Evolutionary conservation across 2,113 vertebrate species (phyloP), one percentile per base, ranked within the genome.

Genomic region (Actenoides lindsayi): DNA sequence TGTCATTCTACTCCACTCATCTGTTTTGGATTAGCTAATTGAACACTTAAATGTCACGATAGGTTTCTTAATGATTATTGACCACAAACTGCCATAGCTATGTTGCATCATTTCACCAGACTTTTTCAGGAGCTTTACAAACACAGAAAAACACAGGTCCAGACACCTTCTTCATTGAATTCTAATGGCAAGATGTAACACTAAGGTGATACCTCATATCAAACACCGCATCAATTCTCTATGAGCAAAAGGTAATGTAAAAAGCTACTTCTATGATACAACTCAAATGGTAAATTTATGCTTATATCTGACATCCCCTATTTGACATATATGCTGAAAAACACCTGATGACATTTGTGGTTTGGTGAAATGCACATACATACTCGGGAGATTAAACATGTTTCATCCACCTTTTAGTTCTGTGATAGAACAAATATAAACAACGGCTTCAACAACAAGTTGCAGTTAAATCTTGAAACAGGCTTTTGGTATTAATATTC

Each of bases 1-100:
- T 54, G 4, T 6, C 37, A 39, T 28, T 70, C 17, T 70, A 81
- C 17, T 7, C 35, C 24, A 27, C 33, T 64, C 6, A 0, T 16
- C 31, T 23, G 6, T 16, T 87, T 65, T 65, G 19, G 75, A 83
- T 82, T 53, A 87, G 21, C 5, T 11, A 25, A 11, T 1, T 35
- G 25, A 69, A 41, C 5, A 28, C 7, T 46, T 46, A 71, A 39
- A 60, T 33, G 56, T 28, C 15, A 23, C 1, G 0, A 25, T 0
- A 54, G 9, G 11, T 75, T 90, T 20, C 59, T 35, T 48, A 74
- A 41, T 33, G 3, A 51, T 92, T 44, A 57, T 13, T 50, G 30
- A 31, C 48, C 39, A 18, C 39, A 46, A 76, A 60, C 30, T 87
- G 12, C 4, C 70, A 33, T 3, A 71, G 35, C 10, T 53, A 35